A percentile compares a stretch with the other conserved stretches of the same genome.
These are phyloP conservation scores for Cistogaster globosa DNA, from an alignment of 2,888 invertebrate species.

Conservation along the genomic window DNA sequence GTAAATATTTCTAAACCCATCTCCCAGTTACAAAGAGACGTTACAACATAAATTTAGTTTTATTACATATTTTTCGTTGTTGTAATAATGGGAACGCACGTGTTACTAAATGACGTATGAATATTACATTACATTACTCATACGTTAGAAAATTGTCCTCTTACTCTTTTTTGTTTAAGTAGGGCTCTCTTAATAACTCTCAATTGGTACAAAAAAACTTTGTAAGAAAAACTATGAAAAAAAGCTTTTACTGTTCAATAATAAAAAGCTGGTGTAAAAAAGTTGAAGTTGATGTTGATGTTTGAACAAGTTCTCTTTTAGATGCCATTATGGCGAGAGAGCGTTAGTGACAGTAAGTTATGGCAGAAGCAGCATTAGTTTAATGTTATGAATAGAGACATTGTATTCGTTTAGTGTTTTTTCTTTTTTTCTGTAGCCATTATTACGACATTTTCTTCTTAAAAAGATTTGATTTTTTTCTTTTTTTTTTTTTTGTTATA, in stretches of 20 bases:
- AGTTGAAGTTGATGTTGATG: neutral
- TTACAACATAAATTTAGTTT: conserved; percentile 14
- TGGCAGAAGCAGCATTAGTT: conserved; percentile 1
- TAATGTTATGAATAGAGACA: conserved; percentile 5
- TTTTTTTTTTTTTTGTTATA: conserved; percentile 7
- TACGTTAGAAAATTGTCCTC: conserved; percentile 38
- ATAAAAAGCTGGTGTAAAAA: neutral
- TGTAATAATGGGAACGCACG: conserved; percentile 48
- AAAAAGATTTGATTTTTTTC: conserved; percentile 44
- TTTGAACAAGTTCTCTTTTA: conserved; percentile 21
- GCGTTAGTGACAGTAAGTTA: neutral
- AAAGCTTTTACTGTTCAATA: conserved; percentile 21
- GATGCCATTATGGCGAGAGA: neutral
- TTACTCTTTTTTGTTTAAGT: neutral
- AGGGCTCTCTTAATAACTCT: conserved; percentile 13
- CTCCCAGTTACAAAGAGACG: neutral
- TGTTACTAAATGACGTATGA: conserved; percentile 65
- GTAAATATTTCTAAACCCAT: neutral
- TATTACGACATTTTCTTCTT: conserved; percentile 38
- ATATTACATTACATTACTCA: conserved; percentile 63
- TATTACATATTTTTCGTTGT: neutral
- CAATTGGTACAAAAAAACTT: conserved; percentile 21
- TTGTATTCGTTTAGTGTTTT: neutral
- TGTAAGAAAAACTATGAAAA: too few relatives aligned
- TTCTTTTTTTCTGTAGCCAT: neutral